A percentile compares a stretch with the other conserved stretches of the same genome.
phyloP scores from a whole-genome alignment of 2,888 invertebrate genomes.

The Andrena camellia region DNA sequence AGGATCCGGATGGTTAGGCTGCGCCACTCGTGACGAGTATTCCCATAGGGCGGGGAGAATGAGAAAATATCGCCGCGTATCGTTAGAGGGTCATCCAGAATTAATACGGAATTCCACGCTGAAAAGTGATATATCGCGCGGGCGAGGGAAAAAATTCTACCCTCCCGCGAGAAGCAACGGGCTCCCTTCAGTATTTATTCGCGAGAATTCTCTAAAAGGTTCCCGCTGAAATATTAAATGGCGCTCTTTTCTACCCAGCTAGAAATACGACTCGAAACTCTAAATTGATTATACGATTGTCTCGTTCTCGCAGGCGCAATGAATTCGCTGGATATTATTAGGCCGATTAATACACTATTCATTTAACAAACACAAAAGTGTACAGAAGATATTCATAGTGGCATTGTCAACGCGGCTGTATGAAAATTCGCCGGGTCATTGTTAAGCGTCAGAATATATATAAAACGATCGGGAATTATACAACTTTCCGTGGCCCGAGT shows the following conservation, averaged over 20 bases:
- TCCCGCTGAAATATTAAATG: neutral
- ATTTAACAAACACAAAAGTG: neutral
- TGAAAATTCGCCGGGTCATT: slow-evolving; percentile 4
- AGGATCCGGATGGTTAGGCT: neutral
- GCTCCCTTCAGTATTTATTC: neutral
- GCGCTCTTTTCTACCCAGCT: neutral
- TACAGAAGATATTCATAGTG: neutral
- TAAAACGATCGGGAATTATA: slow-evolving; percentile 24
- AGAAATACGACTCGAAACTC: neutral
- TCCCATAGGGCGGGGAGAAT: neutral
- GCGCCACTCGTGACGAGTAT: neutral
- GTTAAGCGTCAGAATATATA: neutral
- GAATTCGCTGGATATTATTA: neutral
- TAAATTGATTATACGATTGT: neutral
- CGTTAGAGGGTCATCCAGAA: neutral
- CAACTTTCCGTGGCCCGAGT: slow-evolving; percentile 8
- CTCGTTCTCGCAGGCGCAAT: neutral
- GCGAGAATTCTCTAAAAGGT: neutral
- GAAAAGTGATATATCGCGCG: neutral
- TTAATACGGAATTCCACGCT: neutral
- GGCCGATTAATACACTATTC: slow-evolving; percentile 15
- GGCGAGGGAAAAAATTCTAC: neutral
- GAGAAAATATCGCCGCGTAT: slow-evolving; percentile 18
- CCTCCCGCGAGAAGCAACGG: neutral
- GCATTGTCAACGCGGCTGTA: neutral